phyloP scores from a whole-genome alignment of 1,140 invertebrate species.

The Campoletis sonorensis region DNA sequence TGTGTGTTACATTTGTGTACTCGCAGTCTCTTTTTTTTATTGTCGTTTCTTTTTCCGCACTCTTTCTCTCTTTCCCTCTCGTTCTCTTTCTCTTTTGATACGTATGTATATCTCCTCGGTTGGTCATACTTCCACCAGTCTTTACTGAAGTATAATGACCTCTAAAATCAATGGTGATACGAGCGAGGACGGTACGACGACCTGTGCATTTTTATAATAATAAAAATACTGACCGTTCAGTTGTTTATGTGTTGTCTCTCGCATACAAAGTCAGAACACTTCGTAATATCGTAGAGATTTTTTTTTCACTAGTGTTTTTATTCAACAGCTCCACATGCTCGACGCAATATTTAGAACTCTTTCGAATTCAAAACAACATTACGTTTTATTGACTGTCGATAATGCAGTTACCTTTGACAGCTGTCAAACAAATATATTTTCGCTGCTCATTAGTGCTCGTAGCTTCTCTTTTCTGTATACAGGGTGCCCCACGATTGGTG shows the following conservation, averaged over 20 bases:
- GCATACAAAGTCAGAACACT: neutral
- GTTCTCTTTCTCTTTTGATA: constrained; percentile 1
- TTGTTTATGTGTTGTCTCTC: neutral
- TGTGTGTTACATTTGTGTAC: neutral
- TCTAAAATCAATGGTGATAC: constrained; percentile 53
- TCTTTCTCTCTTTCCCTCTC: constrained; percentile 11
- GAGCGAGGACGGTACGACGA: constrained; percentile 39
- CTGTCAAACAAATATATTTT: too few species aligned
- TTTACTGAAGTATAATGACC: constrained; percentile 52
- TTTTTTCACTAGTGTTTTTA: neutral
- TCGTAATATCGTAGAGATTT: neutral
- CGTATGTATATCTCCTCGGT: neutral
- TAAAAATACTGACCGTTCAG: constrained; percentile 39
- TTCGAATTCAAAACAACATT: too few species aligned
- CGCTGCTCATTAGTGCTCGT: neutral
- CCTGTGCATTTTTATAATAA: constrained; percentile 48
- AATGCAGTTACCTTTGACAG: neutral
- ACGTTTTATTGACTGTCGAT: neutral
- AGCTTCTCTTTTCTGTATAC: neutral
- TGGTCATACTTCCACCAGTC: constrained; percentile 42
- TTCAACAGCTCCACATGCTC: neutral
- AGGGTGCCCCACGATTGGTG: too few species aligned
- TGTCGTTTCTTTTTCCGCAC: neutral
- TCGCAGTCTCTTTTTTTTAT: constrained; percentile 1
- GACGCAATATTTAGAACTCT: too few species aligned